Conservation (phyloP, 1,140 invertebrate species). For the Bombus haemorrhoidalis region DNA sequence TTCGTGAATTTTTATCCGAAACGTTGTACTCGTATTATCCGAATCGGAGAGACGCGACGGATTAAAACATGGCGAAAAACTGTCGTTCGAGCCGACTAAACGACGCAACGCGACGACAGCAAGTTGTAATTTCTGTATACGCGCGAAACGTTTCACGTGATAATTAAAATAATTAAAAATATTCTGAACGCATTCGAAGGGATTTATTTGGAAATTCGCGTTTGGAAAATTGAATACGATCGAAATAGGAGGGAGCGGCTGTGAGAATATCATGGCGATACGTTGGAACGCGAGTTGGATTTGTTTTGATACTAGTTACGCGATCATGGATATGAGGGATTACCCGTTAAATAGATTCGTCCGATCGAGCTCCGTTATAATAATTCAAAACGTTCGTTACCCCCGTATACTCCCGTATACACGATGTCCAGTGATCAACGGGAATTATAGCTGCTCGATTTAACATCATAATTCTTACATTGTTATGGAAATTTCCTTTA, state of each 20-base stretch:
- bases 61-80: background rate
- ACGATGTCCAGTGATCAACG: conserved; percentile 8
- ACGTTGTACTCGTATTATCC: background rate
- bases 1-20: background rate
- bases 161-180: conserved; percentile 33
- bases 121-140: conserved; percentile 1
- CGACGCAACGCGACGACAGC: background rate
- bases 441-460: conserved; percentile 35
- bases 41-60: background rate
- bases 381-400: conserved; percentile 34
- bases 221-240: background rate
- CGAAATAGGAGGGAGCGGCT: background rate
- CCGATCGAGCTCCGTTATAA: conserved; percentile 23
- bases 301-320: conserved; percentile 31
- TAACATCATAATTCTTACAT: conserved; percentile 45
- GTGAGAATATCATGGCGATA: background rate
- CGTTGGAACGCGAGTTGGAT: background rate
- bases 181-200: background rate
- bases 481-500: conserved; percentile 49
- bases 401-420: no score
- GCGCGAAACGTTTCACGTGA: background rate
- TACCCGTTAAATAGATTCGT: conserved; percentile 43
- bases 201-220: background rate
- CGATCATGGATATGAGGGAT: conserved; percentile 26
- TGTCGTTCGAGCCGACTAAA: background rate